Conservation (phyloP, 2,888 invertebrate genomes). For the Agonopterix arenella region DNA sequence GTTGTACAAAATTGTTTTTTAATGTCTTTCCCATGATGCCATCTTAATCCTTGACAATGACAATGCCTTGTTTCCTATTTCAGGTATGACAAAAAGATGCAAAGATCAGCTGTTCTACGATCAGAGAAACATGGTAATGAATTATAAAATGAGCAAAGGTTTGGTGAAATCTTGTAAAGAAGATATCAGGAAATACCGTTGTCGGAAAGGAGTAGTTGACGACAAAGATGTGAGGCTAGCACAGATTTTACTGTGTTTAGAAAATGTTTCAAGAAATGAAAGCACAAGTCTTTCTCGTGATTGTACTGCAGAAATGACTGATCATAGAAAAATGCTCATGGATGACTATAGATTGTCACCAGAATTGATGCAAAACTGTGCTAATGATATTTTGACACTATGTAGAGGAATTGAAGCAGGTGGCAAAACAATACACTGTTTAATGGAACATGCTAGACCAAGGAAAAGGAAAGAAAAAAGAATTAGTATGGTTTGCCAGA, state of each 20-base stretch:
- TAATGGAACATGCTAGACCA: slow-evolving; percentile 91
- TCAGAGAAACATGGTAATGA: slow-evolving; percentile 92
- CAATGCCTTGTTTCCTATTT: slow-evolving; percentile 20
- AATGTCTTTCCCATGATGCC: too few species aligned
- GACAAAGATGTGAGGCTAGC: slow-evolving; percentile 91
- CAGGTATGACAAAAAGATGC: slow-evolving; percentile 81
- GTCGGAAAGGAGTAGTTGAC: slow-evolving; percentile 87
- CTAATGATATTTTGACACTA: slow-evolving; percentile 86
- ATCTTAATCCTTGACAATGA: background rate
- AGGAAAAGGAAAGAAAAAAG: slow-evolving; percentile 79
- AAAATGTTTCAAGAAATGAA: slow-evolving; percentile 84
- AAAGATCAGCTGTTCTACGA: slow-evolving; percentile 89
- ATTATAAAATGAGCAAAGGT: slow-evolving; percentile 93
- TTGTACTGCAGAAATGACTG: slow-evolving; percentile 92
- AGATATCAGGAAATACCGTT: slow-evolving; percentile 91
- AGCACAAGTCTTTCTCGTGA: slow-evolving; percentile 84
- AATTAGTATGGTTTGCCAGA: slow-evolving; percentile 83
- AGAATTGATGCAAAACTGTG: slow-evolving; percentile 92
- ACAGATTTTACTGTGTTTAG: slow-evolving; percentile 94
- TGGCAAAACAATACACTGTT: slow-evolving; percentile 95
- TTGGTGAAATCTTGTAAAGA: slow-evolving; percentile 92
- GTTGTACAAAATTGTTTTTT: too few species aligned
- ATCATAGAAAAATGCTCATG: slow-evolving; percentile 93
- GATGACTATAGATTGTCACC: slow-evolving; percentile 96
- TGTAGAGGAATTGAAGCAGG: slow-evolving; percentile 87